These are phyloP conservation scores for Lepidurus packardi DNA, from an alignment of 1,140 invertebrate genomes.

Conservation along the genomic window DNA sequence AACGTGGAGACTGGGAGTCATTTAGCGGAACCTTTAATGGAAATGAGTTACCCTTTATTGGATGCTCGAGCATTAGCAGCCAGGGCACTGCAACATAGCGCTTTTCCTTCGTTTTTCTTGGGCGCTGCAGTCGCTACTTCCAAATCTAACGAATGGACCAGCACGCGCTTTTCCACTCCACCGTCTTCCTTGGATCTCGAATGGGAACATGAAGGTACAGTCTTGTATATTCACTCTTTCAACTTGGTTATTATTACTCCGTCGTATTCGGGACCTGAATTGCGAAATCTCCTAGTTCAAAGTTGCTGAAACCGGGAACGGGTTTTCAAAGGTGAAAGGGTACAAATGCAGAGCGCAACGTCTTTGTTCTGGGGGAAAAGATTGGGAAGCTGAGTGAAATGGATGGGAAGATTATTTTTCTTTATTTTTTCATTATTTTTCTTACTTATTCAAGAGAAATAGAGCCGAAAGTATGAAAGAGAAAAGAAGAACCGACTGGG, in stretches of 20 bases:
- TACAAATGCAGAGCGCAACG: background rate
- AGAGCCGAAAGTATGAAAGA: too few species aligned
- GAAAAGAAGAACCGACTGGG: too few species aligned
- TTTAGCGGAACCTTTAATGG: background rate
- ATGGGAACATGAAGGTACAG: constrained; percentile 54
- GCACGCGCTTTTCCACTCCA: constrained; percentile 43
- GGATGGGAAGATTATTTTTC: background rate
- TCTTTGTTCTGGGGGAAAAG: background rate
- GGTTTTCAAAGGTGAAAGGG: background rate
- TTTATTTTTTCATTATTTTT: background rate
- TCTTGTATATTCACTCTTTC: background rate
- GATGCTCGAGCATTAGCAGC: background rate
- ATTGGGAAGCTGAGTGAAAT: background rate
- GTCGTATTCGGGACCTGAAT: background rate
- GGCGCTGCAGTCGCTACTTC: background rate
- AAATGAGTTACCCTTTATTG: constrained; percentile 10
- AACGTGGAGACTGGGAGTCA: background rate
- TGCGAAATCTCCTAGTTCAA: background rate
- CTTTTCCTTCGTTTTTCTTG: constrained; percentile 15
- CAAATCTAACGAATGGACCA: constrained; percentile 8
- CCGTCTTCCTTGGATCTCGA: constrained; percentile 54
- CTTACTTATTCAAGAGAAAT: background rate
- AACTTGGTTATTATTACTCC: too few species aligned
- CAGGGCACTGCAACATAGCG: background rate
- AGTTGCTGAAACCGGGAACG: background rate